Evolutionary conservation across 2,888 invertebrate genomes (phyloP), one percentile per base, ranked within the genome.

Genomic region (Dasypolia templi): DNA sequence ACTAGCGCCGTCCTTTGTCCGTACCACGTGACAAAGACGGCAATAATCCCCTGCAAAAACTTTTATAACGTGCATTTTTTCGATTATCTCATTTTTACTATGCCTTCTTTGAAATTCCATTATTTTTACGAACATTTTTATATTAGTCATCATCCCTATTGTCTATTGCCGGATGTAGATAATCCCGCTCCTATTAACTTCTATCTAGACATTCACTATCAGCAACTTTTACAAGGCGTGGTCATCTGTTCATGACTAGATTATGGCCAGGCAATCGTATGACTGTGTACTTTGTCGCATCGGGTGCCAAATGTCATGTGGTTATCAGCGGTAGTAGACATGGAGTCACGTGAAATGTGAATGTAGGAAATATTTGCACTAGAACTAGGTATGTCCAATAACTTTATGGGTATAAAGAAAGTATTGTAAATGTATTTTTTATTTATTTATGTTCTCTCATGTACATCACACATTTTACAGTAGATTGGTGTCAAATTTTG

Each of bases 281-380:
- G n/a, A n/a, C n/a, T n/a, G 51, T 64, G 76, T 46, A 70, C 71
- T 74, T 51, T 62, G 75, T 74, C 59, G 49, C 51, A 62, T 63
- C 46, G 68, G 59, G 55, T 72, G 74, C 68, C 69, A 83, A 83
- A 72, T 83, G 81, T 77, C 81, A 83, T 53, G 11, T 35, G 73
- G 81, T 77, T 83, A 80, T 82, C 84, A 26, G 42, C 1, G 56
- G 29, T 65, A 72, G 72, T 82, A 71, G 79, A 79, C 58, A 69
- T 56, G 39, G 19, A 67, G 59, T 59, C 81, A 79, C 58, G 63
- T 83, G 80, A n/a, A 51, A 62, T 66, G 32, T 26, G 56, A 65
- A 3, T 67, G 46, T 29, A 51, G 55, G 55, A 53, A 53, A 19
- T 53, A 69, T 61, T 63, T 49, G 35, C n/a, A 58, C 22, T 42